Evolutionary conservation across 1,140 invertebrate genomes (phyloP).

Genomic region (Zaprionus davidi): DNA sequence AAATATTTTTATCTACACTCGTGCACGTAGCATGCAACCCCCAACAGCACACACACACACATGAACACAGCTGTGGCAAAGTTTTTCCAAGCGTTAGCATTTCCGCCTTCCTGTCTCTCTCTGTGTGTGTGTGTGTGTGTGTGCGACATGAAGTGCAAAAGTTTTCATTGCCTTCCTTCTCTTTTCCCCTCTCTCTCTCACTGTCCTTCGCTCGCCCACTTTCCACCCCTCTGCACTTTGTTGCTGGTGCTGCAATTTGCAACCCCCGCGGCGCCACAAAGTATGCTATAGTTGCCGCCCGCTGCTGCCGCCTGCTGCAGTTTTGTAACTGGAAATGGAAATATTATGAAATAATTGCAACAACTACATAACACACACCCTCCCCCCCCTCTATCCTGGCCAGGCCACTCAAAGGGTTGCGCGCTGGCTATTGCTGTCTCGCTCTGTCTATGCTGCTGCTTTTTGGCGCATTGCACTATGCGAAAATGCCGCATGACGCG

Average conservation of each 20-base stretch:
- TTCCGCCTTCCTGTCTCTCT: slow-evolving; percentile 30
- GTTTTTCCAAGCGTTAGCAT: slow-evolving; percentile 70
- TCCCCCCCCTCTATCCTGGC: too few relatives aligned
- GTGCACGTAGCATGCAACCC: slow-evolving; percentile 73
- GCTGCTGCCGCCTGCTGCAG: slow-evolving; percentile 40
- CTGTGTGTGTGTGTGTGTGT: slow-evolving; percentile 10
- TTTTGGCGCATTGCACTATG: slow-evolving; percentile 80
- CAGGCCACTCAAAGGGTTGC: not conserved
- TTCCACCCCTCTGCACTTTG: not conserved
- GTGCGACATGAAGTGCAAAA: slow-evolving; percentile 52
- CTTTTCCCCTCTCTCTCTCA: not conserved
- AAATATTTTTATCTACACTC: slow-evolving; percentile 83
- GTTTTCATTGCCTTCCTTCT: slow-evolving; percentile 45
- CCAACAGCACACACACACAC: slow-evolving; percentile 32
- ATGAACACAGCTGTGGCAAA: slow-evolving; percentile 56
- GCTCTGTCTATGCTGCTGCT: slow-evolving; percentile 11
- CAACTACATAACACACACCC: slow-evolving; percentile 29
- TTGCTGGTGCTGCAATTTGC: slow-evolving; percentile 56
- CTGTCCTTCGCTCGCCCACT: not conserved
- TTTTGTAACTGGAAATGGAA: slow-evolving; percentile 48
- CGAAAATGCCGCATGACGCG: slow-evolving; percentile 75
- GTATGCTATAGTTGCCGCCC: slow-evolving; percentile 51
- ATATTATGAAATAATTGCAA: slow-evolving; percentile 66
- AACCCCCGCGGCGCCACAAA: slow-evolving; percentile 44
- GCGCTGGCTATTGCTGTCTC: not conserved